Conservation (phyloP, 2,113 vertebrate genomes). For the Brachyistius frenatus region DNA sequence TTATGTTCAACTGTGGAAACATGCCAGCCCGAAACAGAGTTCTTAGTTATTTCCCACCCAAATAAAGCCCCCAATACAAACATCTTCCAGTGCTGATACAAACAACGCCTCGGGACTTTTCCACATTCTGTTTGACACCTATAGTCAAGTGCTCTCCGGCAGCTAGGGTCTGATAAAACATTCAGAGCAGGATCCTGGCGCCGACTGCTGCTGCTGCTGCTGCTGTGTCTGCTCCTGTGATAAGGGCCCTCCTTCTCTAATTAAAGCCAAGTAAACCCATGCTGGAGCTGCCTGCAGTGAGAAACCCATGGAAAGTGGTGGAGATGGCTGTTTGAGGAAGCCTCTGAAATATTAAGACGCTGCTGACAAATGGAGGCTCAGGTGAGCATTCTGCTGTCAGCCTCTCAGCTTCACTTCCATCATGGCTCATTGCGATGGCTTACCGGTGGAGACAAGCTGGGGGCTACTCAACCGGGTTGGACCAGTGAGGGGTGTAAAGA, state of each 20-base stretch:
- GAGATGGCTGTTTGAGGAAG: slow-evolving; percentile 65
- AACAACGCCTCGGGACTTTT: slow-evolving; percentile 56
- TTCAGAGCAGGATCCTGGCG: slow-evolving; percentile 69
- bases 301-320: slow-evolving; percentile 66
- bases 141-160: slow-evolving; percentile 61
- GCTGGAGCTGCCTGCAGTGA: slow-evolving; percentile 69
- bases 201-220: slow-evolving; percentile 52
- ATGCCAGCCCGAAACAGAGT: slow-evolving; percentile 13
- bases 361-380: slow-evolving; percentile 69
- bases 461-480: slow-evolving; percentile 17
- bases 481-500: slow-evolving; percentile 27
- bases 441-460: slow-evolving; percentile 11
- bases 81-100: slow-evolving; percentile 42
- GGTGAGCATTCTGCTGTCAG: slow-evolving; percentile 75
- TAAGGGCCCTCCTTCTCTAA: slow-evolving; percentile 76
- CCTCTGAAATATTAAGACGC: slow-evolving; percentile 81
- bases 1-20: slow-evolving; percentile 30
- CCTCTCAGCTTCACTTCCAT: slow-evolving; percentile 63
- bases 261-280: slow-evolving; percentile 71
- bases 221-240: slow-evolving; percentile 61
- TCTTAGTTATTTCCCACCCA: neutral
- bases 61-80: slow-evolving; percentile 56
- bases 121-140: slow-evolving; percentile 77
- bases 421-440: slow-evolving; percentile 48
- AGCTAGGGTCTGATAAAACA: slow-evolving; percentile 76